Conservation (phyloP, 2,888 invertebrate genomes). For the Salticus scenicus region DNA sequence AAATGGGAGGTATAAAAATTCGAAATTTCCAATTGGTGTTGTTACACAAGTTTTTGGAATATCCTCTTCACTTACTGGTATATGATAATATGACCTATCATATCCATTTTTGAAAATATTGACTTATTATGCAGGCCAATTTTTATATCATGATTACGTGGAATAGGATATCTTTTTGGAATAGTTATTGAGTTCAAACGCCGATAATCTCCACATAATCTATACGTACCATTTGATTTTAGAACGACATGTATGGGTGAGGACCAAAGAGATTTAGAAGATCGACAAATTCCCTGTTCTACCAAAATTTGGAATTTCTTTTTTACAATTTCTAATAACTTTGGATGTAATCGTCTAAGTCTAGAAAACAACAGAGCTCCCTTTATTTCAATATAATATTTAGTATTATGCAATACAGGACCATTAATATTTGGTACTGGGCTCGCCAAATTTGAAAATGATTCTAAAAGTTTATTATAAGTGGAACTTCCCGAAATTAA, state of each 20-base stretch:
- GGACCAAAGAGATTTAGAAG: slow-evolving; percentile 28
- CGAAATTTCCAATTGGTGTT: background rate
- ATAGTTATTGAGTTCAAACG: slow-evolving; percentile 6
- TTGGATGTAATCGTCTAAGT: background rate
- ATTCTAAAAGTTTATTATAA: background rate
- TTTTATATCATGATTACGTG: background rate
- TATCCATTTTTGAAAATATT: background rate
- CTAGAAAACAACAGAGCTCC: slow-evolving; percentile 22
- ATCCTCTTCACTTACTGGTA: background rate
- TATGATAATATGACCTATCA: background rate
- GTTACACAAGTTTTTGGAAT: background rate
- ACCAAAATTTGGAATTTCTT: slow-evolving; percentile 18
- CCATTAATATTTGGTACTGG: background rate
- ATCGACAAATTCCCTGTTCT: slow-evolving; percentile 19
- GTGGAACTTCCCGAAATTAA: background rate
- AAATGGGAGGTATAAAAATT: background rate
- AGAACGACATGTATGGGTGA: slow-evolving; percentile 41
- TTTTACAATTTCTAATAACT: slow-evolving; percentile 4
- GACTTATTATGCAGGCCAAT: background rate
- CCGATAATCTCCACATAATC: slow-evolving; percentile 31
- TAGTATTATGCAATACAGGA: background rate
- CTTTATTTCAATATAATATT: slow-evolving; percentile 4
- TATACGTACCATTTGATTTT: slow-evolving; percentile 26
- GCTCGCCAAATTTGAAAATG: slow-evolving; percentile 11
- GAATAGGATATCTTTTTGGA: background rate